A percentile compares a stretch with the other conserved stretches of the same genome.
phyloP scores from a whole-genome alignment of 1,140 invertebrate species.

The Semibalanus balanoides region DNA sequence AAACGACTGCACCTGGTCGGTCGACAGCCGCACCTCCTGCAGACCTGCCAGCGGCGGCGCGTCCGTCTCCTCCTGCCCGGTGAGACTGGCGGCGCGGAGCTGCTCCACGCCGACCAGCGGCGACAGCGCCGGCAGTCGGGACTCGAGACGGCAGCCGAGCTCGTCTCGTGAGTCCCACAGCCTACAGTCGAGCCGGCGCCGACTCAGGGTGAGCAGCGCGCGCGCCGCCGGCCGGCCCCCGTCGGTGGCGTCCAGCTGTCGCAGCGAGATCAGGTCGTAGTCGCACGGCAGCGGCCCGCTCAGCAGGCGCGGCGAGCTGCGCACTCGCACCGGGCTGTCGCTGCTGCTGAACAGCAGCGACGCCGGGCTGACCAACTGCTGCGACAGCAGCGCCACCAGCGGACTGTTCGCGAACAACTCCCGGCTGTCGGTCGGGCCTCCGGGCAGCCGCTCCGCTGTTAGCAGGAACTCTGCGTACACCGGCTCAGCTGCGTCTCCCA shows the following conservation, averaged over 20 bases:
- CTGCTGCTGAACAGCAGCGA: background rate
- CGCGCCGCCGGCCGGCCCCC: too few relatives aligned
- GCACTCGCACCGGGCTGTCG: background rate
- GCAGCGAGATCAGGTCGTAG: background rate
- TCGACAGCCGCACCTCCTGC: slow-evolving; percentile 62
- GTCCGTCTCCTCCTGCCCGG: slow-evolving; percentile 83
- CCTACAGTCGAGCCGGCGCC: background rate
- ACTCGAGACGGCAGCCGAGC: slow-evolving; percentile 39
- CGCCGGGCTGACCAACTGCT: background rate
- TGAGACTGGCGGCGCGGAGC: slow-evolving; percentile 83
- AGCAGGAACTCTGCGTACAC: background rate
- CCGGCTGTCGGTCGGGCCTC: too few relatives aligned
- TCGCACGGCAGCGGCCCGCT: background rate
- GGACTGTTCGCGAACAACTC: background rate
- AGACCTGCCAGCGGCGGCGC: slow-evolving; percentile 77
- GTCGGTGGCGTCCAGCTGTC: background rate
- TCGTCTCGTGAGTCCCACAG: background rate
- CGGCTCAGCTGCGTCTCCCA: slow-evolving; percentile 25
- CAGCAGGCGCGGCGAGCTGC: background rate
- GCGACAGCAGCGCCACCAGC: background rate
- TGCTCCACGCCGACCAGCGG: slow-evolving; percentile 86
- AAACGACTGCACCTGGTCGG: slow-evolving; percentile 78
- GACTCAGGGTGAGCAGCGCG: background rate
- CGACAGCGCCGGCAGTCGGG: slow-evolving; percentile 63
- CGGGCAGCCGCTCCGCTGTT: background rate